These are phyloP conservation scores for Falcaria lacertinaria DNA, from an alignment of 2,888 invertebrate genomes.

Conservation along the genomic window DNA sequence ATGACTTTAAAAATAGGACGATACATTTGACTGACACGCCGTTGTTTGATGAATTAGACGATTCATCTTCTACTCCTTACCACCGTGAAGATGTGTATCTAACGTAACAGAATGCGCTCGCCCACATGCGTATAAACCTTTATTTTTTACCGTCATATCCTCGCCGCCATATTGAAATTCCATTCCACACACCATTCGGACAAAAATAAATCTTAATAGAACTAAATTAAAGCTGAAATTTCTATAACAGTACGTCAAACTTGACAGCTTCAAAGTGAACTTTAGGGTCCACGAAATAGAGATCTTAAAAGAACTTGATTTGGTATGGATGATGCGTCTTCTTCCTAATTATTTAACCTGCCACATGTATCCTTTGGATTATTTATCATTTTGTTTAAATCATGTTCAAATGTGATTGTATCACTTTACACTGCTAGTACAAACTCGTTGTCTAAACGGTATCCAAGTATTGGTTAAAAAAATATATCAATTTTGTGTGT, in stretches of 20 bases:
- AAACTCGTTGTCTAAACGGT: too few species aligned
- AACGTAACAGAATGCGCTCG: slow-evolving; percentile 48
- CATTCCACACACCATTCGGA: slow-evolving; percentile 30
- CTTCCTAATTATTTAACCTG: slow-evolving; percentile 50
- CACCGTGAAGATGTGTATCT: slow-evolving; percentile 42
- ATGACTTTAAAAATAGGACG: neutral
- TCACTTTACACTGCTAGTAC: too few species aligned
- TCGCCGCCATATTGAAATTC: slow-evolving; percentile 64
- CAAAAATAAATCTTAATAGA: slow-evolving; percentile 42
- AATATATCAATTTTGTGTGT: too few species aligned
- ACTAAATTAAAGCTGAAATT: slow-evolving; percentile 33
- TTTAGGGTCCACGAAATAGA: slow-evolving; percentile 42
- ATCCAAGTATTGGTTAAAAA: too few species aligned
- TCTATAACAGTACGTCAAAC: slow-evolving; percentile 9
- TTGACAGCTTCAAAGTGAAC: slow-evolving; percentile 35
- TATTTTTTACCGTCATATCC: slow-evolving; percentile 68
- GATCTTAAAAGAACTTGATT: slow-evolving; percentile 55
- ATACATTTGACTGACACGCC: neutral
- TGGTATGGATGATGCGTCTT: slow-evolving; percentile 53
- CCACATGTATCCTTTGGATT: slow-evolving; percentile 42
- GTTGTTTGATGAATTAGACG: slow-evolving; percentile 4
- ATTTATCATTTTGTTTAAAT: slow-evolving; percentile 43
- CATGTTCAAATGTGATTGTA: too few species aligned
- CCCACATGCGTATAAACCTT: slow-evolving; percentile 63
- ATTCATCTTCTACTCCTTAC: slow-evolving; percentile 23